Percentiles rank a stretch among this genome's conserved stretches.
Evolutionary conservation across 2,888 invertebrate genomes (phyloP).

Genomic region (Spatulosminthurus flaviceps): DNA sequence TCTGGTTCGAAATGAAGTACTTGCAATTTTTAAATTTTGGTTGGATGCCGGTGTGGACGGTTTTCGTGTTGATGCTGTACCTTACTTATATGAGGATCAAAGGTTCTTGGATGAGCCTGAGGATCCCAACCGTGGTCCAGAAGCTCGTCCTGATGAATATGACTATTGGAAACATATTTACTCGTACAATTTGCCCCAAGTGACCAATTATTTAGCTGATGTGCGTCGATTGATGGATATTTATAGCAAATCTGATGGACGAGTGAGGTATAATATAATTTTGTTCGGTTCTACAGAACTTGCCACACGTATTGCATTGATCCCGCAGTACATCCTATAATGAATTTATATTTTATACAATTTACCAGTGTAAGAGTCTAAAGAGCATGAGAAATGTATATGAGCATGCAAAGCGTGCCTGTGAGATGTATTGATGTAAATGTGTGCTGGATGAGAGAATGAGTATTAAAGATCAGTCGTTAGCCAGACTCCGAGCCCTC

Average conservation of each 20-base stretch:
- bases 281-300: neutral
- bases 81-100: constrained; percentile 68
- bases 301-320: no score
- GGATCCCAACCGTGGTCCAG: constrained; percentile 32
- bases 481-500: no score
- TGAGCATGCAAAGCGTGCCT: no score
- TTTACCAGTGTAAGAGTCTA: no score
- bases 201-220: constrained; percentile 71
- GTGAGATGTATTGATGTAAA: no score
- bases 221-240: constrained; percentile 75
- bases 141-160: constrained; percentile 69
- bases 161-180: constrained; percentile 74
- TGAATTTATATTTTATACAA: no score
- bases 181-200: constrained; percentile 66
- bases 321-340: no score
- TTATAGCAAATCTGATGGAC: constrained; percentile 68
- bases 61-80: constrained; percentile 78
- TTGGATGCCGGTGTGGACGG: constrained; percentile 82
- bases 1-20: constrained; percentile 73
- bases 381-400: no score
- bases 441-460: no score
- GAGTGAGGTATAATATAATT: constrained; percentile 22
- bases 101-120: constrained; percentile 53
- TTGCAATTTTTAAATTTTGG: constrained; percentile 75
- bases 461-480: no score